Evolutionary conservation across 1,140 invertebrate genomes (phyloP), one percentile per base, ranked within the genome.

Genomic region (Drosophila paulistorum): DNA sequence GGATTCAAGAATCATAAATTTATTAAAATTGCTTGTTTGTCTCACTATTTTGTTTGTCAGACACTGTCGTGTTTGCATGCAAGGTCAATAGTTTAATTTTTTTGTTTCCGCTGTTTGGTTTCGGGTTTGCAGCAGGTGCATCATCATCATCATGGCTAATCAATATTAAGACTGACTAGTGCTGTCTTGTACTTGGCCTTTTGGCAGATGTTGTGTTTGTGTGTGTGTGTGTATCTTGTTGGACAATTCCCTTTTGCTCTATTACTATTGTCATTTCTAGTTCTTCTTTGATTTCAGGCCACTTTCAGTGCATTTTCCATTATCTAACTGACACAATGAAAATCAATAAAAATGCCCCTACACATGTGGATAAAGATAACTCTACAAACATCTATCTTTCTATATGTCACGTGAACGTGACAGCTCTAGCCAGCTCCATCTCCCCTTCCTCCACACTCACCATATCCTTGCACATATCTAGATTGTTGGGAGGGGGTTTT

Each of bases 311-410:
- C 55, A 68, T 67, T 85, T 86, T 62, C 65, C 68, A 78, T 81
- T 85, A 81, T 86, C 79, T 68, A 58, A 68, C 59, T 62, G 65
- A n/a, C 70, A 41, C 66, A 7, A 71, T 23, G 41, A 78, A 85
- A 85, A 85, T 85, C 81, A 85, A 85, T 85, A 85, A 68, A 51
- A 69, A 42, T 75, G 66, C 58, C 69, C 68, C 76, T 78, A 68
- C 76, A 66, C 35, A 9, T 39, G 10, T 59, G 14, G 9, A 51
- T n/a, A 51, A 9, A 51, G 17, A 51, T 51, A 51, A 20, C 45
- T 23, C 17, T 11, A 51, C 14, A 48, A 9, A 48, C 42, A 48
- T 51, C 17, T 51, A 23, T 51, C 45, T 51, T 23, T 51, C 17
- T 51, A 51, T 51, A 51, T 51, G 45, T 51, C 45, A 51, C 20